Base-by-base conservation (phyloP, 1,140 invertebrate genomes). In the Hydropsyche tenuis region DNA sequence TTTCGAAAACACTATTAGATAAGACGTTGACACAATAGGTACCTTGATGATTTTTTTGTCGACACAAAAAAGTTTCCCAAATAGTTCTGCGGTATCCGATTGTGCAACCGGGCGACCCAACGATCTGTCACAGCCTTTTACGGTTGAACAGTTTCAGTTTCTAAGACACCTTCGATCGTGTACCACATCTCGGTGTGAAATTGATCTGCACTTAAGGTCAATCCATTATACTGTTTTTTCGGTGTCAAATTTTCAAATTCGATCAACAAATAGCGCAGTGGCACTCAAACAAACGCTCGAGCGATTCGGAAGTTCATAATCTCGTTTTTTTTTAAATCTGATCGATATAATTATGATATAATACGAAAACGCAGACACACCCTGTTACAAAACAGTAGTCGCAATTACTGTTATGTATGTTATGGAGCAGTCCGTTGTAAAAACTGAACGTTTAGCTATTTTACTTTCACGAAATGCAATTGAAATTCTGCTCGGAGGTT, bases 51-150 rank as follows among this genome's bases (percentile, higher is more conserved):
- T 60, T 60, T 60, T 60, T 60, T 60, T 18, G 22, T 25, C 7
- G 18, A 7, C 1, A 23, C 20, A 60, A 60, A 60, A 60, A 60
- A 25, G 56, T 53, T 53, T 20, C 5, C 16, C 48, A 53, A 53
- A 53, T 20, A 60, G 3, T 60, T 60, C 7, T 22, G 30, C 30
- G 25, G 14, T 16, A 48, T 48, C 22, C 45, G 22, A 23, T 69
- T 69, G 65, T 11, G 65, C 11, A 69, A 69, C 22, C n/a, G 9
- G 18, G 3, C 18, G 65, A 65, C 37, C 37, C 63, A 43, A 43
- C 43, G 63, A 69, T 69, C 65, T 69, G 65, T 69, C 65, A 69
- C 65, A 69, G 65, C 65, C 65, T 69, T 69, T 69, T 48, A 51
- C 65, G 65, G 43, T 69, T 42, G 16, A 69, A 18, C 22, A n/a